Evolutionary conservation across 2,797 vertebrate species (phyloP).

Genomic region (Xiphophorus birchmanni): DNA sequence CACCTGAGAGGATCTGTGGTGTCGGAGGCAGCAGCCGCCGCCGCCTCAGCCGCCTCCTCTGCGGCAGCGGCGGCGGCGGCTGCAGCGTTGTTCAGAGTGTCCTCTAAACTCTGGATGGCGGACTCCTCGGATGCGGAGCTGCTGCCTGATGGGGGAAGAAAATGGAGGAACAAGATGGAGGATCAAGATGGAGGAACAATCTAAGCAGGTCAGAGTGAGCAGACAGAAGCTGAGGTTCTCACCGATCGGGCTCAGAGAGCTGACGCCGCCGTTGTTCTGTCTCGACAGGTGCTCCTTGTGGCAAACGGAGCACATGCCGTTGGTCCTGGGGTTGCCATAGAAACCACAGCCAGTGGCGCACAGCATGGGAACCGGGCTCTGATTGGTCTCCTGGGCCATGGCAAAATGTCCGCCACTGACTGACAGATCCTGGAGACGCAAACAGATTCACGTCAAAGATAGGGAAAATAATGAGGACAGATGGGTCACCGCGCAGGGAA

Average conservation of each 20-base stretch:
- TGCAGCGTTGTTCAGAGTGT: slow-evolving; percentile 88
- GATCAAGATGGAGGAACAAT: slow-evolving; percentile 34
- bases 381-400: slow-evolving; percentile 92
- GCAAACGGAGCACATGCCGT: slow-evolving; percentile 91
- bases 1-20: slow-evolving; percentile 72
- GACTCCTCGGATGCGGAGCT: slow-evolving; percentile 87
- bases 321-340: slow-evolving; percentile 90
- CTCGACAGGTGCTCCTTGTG: slow-evolving; percentile 90
- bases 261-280: slow-evolving; percentile 86
- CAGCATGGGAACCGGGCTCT: slow-evolving; percentile 87
- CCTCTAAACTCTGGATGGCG: slow-evolving; percentile 91
- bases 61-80: slow-evolving; percentile 73
- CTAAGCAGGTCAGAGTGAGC: neutral
- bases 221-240: slow-evolving; percentile 38
- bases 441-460: slow-evolving; percentile 18
- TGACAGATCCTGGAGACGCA: slow-evolving; percentile 46
- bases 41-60: slow-evolving; percentile 64
- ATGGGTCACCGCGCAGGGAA: neutral
- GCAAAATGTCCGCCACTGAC: slow-evolving; percentile 41
- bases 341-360: slow-evolving; percentile 90
- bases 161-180: slow-evolving; percentile 23
- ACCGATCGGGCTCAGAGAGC: slow-evolving; percentile 81
- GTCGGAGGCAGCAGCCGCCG: slow-evolving; percentile 52
- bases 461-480: neutral
- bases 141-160: slow-evolving; percentile 63